Base-by-base conservation (phyloP, 2,888 invertebrate genomes). In the Tachina grossa region DNA sequence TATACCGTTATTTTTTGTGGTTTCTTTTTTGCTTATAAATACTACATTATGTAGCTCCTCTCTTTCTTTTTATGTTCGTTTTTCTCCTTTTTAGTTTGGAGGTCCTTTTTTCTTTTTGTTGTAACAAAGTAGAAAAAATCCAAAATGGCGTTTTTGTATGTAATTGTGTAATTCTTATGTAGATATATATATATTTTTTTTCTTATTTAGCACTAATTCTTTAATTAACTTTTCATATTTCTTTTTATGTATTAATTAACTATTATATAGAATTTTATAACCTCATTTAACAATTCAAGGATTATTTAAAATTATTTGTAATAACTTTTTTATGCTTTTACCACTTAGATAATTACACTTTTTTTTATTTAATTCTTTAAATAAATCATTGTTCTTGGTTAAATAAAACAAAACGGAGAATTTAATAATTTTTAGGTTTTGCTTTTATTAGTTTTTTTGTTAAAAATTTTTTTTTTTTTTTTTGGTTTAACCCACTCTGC, bases 101-200 rank as follows among this genome's bases (percentile, higher is more conserved):
- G 82, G 86, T 83, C 83, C 86, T 83, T 86, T 87, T 88, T 86
- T 76, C 87, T 85, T 84, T 53, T 31, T 85, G 87, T 85, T 86
- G 68, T 71, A 82, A 61, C 69, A 68, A 68, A 75, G 68, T 68
- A 74, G 72, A 85, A 80, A 85, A 79, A 82, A 85, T 88, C 87
- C 89, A 90, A 90, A 90, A 91, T 90, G 90, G 90, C 90, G 89
- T 89, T 89, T 89, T 89, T 89, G 87, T 88, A 89, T 83, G 83
- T 85, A 87, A 89, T 89, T 89, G 89, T 89, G 88, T 89, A 89
- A 89, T 89, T 87, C 88, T 88, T 87, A 47, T 83, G 57, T 71
- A 59, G 6, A 13, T 55, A 19, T n/a, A 2, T n/a, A 13, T 55
- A 19, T n/a, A 2, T n/a, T 6, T 59, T 11, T 66, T 49, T 71